Base-by-base conservation (phyloP, 2,113 vertebrate genomes). In the Ivindomyrus marchei region DNA sequence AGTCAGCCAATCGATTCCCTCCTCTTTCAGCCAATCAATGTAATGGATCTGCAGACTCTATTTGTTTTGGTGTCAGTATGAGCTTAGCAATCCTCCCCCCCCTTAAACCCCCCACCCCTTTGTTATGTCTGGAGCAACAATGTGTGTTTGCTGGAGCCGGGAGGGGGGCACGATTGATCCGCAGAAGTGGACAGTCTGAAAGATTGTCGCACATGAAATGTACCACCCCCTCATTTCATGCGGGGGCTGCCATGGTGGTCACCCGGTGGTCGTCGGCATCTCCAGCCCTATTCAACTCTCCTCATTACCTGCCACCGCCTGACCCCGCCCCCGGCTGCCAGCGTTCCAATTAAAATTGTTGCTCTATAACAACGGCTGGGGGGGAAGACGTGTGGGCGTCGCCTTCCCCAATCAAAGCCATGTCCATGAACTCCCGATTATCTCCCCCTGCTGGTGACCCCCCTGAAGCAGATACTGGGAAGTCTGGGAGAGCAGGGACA, bases 311-410 rank as follows among this genome's bases (percentile, higher is more conserved):
- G 27, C 70, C 15, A 36, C 31, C 5, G 5, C 36, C n/a, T 31
- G 8, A 1, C 8, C 45, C n/a, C 17, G 9, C 8, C 42, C 6
- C 47, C 4, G 19, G 15, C 45, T 2, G 27, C n/a, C 24, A 1
- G 8, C 13, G 46, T 31, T 50, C 58, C 89, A 90, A 87, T 90
- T 90, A 90, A 90, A 90, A 90, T 90, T 66, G 42, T 84, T 90
- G 56, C 58, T n/a, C 85, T 87, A 87, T 90, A 77, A 52, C 83
- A 85, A 90, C 89, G 1, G 8, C 52, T 4, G 3, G 27, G 11
- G 53, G 21, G 56, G 45, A 31, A 66, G 17, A 27, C 15, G 2
- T 6, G 56, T 19, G 84, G 56, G 19, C 45, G 45, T 85, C 19
- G 24, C 46, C 42, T 2, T 19, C 10, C 15, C 3, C 31, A 4